Base-by-base conservation (phyloP, 2,113 vertebrate species). In the Bos indicus region DNA sequence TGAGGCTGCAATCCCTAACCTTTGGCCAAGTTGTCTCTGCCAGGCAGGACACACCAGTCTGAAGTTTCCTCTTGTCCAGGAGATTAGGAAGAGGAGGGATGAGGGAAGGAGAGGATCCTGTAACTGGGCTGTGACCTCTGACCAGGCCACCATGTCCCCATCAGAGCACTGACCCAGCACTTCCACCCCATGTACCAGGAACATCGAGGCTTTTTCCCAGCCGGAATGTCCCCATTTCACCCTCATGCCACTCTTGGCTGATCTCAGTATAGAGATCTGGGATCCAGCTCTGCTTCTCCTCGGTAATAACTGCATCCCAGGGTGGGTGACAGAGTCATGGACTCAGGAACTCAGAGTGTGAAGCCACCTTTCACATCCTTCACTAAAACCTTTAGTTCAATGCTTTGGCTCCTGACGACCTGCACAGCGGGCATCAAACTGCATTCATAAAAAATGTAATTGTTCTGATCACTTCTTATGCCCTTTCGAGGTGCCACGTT, bases 1-100 rank as follows among this genome's bases (percentile, higher is more conserved):
- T 54, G 43, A 10, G 6, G 16, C 57, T 92, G 84, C 82, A 89
- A 83, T 88, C 96, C 26, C 23, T 93, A 90, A 97, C 96, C 96
- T 97, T 93, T 93, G 14, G 51, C 84, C 88, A 48, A 67, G 80
- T 91, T 40, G 26, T 54, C 57, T 36, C 83, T 59, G 48, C 94
- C 80, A 54, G 82, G 57, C 56, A 80, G 52, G 33, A 83, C 0
- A 0, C 57, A 28, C n/a, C 19, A 26, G 23, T 30, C 67, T 33
- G 33, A 67, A 23, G 12, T 59, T 28, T 90, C 64, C 94, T 46
- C 14, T 90, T 30, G n/a, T 92, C 88, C 23, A 43, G 88, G 83
- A 88, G n/a, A 14, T 25, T 14, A 28, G 84, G 30, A 60, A 59
- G 51, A 88, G 80, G 88, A 81, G 62, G 62, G 13, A 2, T 2